Conservation (phyloP, 1,140 invertebrate genomes). For the Macrobrachium rosenbergii region DNA sequence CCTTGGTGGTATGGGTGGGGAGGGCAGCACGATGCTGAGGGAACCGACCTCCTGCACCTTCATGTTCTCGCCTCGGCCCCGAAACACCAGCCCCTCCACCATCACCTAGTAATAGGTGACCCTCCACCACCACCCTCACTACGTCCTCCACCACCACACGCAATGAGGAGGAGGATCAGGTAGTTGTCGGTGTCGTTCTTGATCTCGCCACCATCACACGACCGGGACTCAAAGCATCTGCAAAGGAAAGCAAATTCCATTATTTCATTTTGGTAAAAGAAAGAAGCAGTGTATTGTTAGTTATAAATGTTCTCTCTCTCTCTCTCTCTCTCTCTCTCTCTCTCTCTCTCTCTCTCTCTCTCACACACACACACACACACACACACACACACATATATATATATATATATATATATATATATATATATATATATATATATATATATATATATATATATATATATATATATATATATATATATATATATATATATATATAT, state of each 20-base stretch:
- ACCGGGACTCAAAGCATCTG: too few species aligned
- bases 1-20: conserved; percentile 59
- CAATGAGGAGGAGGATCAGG: conserved; percentile 13
- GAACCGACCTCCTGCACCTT: conserved; percentile 39
- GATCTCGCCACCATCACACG: too few species aligned
- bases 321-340: conserved; percentile 20
- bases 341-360: conserved; percentile 14
- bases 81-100: conserved; percentile 54
- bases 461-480: too few species aligned
- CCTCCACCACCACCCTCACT: conserved; percentile 22
- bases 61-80: conserved; percentile 55
- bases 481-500: too few species aligned
- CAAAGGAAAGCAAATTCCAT: too few species aligned
- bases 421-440: too few species aligned
- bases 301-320: background rate
- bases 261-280: too few species aligned
- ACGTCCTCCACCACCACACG: background rate
- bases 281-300: background rate
- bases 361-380: too few species aligned
- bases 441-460: too few species aligned
- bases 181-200: background rate
- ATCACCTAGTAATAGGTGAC: background rate
- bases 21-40: conserved; percentile 58
- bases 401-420: too few species aligned
- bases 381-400: too few species aligned